Percentiles rank a stretch among this genome's conserved stretches.
Evolutionary conservation across 2,113 vertebrate genomes (phyloP).

Genomic region (Ciconia maguari): DNA sequence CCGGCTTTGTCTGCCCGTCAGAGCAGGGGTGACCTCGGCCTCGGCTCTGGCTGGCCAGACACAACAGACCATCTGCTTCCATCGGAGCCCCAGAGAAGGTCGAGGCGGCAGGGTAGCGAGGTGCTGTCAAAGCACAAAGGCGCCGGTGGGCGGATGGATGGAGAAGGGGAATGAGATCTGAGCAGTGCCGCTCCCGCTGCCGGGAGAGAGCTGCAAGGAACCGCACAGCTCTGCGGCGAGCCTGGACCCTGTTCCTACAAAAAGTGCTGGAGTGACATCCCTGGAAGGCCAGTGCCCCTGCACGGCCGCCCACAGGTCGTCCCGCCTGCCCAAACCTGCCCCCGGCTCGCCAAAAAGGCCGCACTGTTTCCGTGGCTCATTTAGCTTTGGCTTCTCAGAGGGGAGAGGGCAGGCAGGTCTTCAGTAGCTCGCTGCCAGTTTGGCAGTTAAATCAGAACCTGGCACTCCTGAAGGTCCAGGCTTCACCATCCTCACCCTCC

Average conservation of each 20-base stretch:
- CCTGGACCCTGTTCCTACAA: neutral
- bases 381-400: neutral
- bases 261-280: neutral
- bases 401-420: neutral
- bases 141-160: neutral
- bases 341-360: rapidly evolving
- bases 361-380: rapidly evolving
- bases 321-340: neutral
- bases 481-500: neutral
- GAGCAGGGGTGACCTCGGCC: neutral
- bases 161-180: neutral
- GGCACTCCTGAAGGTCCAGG: rapidly evolving
- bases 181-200: rapidly evolving
- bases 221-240: rapidly evolving
- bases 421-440: neutral
- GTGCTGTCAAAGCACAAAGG: neutral
- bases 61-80: constrained; percentile 40
- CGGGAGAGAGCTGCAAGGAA: neutral
- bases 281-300: neutral
- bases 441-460: neutral
- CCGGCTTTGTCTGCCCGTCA: neutral
- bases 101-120: neutral
- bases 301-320: rapidly evolving
- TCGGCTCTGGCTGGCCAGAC: neutral
- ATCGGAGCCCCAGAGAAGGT: neutral